Evolutionary conservation across 2,888 invertebrate genomes (phyloP).

Genomic region (Spatulosminthurus flaviceps): DNA sequence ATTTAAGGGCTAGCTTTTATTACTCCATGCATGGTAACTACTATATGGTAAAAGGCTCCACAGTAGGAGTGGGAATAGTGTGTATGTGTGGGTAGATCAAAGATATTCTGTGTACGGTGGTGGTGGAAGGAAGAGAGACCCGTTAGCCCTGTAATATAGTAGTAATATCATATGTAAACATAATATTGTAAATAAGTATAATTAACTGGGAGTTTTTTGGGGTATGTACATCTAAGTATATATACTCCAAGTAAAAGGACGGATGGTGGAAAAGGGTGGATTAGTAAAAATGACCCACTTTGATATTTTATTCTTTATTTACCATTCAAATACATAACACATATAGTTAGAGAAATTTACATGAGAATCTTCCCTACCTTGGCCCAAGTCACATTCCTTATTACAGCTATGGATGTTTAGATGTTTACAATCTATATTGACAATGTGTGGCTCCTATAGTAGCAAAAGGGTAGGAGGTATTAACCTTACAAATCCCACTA

Average conservation of each 20-base stretch:
- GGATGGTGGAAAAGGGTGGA: conserved; percentile 35
- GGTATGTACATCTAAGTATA: background rate
- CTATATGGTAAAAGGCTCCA: too few relatives aligned
- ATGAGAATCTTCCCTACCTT: conserved; percentile 4
- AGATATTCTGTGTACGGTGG: background rate
- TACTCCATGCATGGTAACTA: background rate
- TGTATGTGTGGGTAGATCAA: background rate
- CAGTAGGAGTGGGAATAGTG: too few relatives aligned
- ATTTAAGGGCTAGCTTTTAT: too few relatives aligned
- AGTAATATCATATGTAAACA: conserved; percentile 18
- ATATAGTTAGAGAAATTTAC: background rate
- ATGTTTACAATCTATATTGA: too few relatives aligned
- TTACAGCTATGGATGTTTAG: too few relatives aligned
- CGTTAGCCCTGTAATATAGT: background rate
- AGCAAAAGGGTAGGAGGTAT: too few relatives aligned
- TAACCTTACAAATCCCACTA: too few relatives aligned
- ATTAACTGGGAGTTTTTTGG: background rate
- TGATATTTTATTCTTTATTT: background rate
- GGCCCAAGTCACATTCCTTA: too few relatives aligned
- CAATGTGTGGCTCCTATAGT: too few relatives aligned
- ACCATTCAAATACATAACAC: background rate
- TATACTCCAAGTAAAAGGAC: background rate
- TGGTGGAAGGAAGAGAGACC: background rate
- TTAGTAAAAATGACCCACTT: conserved; percentile 36
- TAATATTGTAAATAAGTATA: conserved; percentile 14